phyloP scores from a whole-genome alignment of 2,113 vertebrate species.

The Phylloscopus trochilus region DNA sequence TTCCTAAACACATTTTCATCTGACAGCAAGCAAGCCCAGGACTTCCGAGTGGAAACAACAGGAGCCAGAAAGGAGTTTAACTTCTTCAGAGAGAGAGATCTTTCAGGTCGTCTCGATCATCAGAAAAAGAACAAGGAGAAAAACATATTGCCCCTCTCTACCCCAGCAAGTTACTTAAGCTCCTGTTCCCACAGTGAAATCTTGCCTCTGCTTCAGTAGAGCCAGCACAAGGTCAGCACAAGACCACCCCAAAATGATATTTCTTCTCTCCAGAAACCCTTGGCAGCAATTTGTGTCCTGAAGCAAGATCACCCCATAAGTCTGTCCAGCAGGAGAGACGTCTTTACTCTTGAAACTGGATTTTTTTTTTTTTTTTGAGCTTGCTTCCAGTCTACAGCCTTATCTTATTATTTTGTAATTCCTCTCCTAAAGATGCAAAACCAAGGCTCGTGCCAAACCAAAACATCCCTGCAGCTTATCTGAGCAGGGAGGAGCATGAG shows the following conservation, averaged over 20 bases:
- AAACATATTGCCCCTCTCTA: neutral
- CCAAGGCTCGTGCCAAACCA: conserved; percentile 36
- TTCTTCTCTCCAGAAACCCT: neutral
- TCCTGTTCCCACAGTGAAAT: neutral
- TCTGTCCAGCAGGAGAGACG: neutral
- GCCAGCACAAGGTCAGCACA: neutral
- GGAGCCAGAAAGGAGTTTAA: neutral
- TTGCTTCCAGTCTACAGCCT: neutral
- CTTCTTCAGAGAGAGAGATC: neutral
- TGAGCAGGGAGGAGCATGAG: neutral
- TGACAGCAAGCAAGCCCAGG: neutral
- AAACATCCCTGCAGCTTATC: conserved; percentile 45
- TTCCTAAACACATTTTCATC: neutral
- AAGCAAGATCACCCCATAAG: neutral
- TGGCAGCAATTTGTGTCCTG: neutral
- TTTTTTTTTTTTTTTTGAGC: neutral
- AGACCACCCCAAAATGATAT: neutral
- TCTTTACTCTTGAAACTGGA: neutral
- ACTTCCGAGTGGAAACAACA: neutral
- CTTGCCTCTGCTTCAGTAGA: neutral
- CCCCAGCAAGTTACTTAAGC: neutral
- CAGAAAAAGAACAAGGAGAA: neutral
- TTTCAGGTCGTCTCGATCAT: neutral
- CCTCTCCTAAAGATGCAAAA: conserved; percentile 32
- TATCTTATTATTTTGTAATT: conserved; percentile 54